Percentiles rank a stretch among this genome's conserved stretches.
Evolutionary conservation across 2,888 invertebrate genomes (phyloP).

Genomic region (Tetragnatha montana): DNA sequence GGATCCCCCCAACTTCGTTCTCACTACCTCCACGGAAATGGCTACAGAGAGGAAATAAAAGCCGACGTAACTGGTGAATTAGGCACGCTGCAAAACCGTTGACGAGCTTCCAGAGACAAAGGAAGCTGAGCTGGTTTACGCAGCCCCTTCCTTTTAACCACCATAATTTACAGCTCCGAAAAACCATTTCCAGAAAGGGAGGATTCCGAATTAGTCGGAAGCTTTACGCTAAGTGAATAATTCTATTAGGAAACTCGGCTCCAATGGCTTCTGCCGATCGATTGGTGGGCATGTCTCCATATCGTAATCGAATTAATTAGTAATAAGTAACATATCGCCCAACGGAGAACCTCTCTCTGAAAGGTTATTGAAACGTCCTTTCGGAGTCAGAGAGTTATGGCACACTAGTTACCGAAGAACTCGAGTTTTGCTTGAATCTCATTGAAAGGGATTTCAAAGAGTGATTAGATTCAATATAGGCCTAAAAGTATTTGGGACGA

Average conservation of each 20-base stretch:
- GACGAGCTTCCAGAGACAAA: background rate
- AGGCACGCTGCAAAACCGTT: background rate
- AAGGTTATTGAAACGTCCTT: conserved; percentile 7
- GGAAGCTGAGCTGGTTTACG: background rate
- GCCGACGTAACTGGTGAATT: background rate
- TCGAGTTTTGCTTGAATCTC: background rate
- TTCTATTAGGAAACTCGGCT: conserved; percentile 11
- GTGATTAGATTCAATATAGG: background rate
- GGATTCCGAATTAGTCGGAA: background rate
- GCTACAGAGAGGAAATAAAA: background rate
- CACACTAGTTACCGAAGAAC: background rate
- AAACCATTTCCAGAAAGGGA: conserved; percentile 11
- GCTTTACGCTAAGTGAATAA: conserved; percentile 16
- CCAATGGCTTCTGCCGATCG: background rate
- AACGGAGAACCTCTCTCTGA: background rate
- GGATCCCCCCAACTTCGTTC: background rate
- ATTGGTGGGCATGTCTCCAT: background rate
- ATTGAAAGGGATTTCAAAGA: background rate
- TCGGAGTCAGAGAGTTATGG: background rate
- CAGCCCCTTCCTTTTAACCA: background rate
- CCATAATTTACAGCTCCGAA: background rate
- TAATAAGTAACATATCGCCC: conserved; percentile 29
- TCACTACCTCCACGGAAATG: background rate
- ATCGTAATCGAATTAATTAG: background rate
- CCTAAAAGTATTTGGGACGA: background rate